Percentiles rank a stretch among this genome's conserved stretches.
phyloP scores from a whole-genome alignment of 2,888 invertebrate genomes.

The Ephialtes manifestator region DNA sequence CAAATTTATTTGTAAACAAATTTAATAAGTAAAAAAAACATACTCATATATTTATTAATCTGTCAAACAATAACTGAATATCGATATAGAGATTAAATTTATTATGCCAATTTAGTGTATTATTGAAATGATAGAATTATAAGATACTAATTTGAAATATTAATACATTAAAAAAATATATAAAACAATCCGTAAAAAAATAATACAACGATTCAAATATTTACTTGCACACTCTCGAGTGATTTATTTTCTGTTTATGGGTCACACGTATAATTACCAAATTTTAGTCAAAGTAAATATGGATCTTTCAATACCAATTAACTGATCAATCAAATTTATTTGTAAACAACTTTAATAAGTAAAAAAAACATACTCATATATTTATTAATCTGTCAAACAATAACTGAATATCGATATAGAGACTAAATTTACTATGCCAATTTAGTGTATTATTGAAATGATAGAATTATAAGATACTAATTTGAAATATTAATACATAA shows the following conservation, averaged over 20 bases:
- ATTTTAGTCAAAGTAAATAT: neutral
- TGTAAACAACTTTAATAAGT: neutral
- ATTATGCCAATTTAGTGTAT: no score
- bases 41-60: neutral
- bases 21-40: neutral
- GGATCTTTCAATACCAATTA: neutral
- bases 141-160: neutral
- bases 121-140: no score
- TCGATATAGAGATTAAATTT: no score
- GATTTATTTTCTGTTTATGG: conserved; percentile 24
- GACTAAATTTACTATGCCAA: no score
- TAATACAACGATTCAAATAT: neutral
- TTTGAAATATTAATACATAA: neutral
- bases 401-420: no score
- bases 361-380: neutral
- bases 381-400: no score
- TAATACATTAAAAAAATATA: neutral
- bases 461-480: neutral
- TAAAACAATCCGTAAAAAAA: no score
- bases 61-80: no score
- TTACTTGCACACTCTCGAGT: neutral
- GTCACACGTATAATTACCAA: neutral
- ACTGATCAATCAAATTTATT: no score
- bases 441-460: no score
- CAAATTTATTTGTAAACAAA: no score